Evolutionary conservation across 2,888 invertebrate genomes (phyloP).

Genomic region (Lasioglossum pauxillum): DNA sequence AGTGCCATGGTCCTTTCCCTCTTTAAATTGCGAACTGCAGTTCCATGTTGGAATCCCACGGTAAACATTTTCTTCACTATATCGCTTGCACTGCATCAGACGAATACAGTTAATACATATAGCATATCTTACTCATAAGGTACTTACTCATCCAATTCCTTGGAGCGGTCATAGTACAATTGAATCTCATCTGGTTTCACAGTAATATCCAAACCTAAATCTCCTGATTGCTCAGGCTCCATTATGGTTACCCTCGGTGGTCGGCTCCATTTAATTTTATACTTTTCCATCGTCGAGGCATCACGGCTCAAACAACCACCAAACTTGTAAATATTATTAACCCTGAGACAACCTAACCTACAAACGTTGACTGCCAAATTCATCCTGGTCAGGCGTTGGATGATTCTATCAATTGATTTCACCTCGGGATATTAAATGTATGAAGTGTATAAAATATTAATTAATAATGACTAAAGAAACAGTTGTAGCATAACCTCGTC

Average conservation of each 20-base stretch:
- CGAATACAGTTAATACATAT: neutral
- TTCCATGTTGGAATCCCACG: conserved; percentile 88
- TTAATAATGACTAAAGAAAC: neutral
- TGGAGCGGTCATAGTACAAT: conserved; percentile 86
- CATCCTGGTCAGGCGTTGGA: neutral
- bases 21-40: conserved; percentile 85
- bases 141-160: conserved; percentile 90
- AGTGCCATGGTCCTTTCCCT: conserved; percentile 86
- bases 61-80: conserved; percentile 90
- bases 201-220: conserved; percentile 86
- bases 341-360: neutral
- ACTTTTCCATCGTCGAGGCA: conserved; percentile 85
- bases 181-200: conserved; percentile 86
- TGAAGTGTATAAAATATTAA: neutral
- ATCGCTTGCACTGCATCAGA: conserved; percentile 88
- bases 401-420: neutral
- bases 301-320: conserved; percentile 71
- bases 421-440: neutral
- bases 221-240: conserved; percentile 90
- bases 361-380: conserved; percentile 14
- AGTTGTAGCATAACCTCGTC: neutral
- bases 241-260: conserved; percentile 89
- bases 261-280: conserved; percentile 91
- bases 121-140: neutral
- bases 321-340: conserved; percentile 26